Percentiles rank a stretch among this genome's conserved stretches.
These are phyloP conservation scores for Psittacula echo DNA, from an alignment of 2,797 vertebrate species.

Conservation along the genomic window DNA sequence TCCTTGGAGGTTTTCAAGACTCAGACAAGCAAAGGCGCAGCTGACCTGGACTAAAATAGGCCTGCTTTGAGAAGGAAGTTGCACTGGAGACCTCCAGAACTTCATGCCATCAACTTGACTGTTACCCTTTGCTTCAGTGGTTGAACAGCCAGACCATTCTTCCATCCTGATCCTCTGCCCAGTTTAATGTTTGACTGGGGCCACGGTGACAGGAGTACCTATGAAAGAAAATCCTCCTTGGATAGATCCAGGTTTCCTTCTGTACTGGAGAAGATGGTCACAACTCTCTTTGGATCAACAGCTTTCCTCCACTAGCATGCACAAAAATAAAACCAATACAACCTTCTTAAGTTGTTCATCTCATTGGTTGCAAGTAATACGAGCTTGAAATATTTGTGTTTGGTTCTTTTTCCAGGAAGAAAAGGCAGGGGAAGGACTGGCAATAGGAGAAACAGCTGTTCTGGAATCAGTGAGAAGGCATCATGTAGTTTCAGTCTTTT, in stretches of 20 bases:
- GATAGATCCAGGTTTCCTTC: neutral
- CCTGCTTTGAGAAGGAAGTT: neutral
- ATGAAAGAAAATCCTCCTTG: neutral
- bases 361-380: neutral
- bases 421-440: neutral
- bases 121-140: neutral
- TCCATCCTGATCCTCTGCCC: neutral
- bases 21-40: neutral
- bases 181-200: neutral
- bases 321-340: neutral
- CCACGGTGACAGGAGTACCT: accelerated
- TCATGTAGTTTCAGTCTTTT: neutral
- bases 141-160: neutral
- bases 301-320: neutral
- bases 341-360: neutral
- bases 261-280: neutral
- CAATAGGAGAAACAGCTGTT: neutral
- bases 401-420: neutral
- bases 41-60: neutral
- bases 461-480: neutral
- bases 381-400: neutral
- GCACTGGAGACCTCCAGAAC: neutral
- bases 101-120: neutral
- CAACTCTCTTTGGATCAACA: neutral
- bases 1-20: neutral